Evolutionary conservation across 2,113 vertebrate genomes (phyloP), one percentile per base, ranked within the genome.

Genomic region (Bubo scandiacus): DNA sequence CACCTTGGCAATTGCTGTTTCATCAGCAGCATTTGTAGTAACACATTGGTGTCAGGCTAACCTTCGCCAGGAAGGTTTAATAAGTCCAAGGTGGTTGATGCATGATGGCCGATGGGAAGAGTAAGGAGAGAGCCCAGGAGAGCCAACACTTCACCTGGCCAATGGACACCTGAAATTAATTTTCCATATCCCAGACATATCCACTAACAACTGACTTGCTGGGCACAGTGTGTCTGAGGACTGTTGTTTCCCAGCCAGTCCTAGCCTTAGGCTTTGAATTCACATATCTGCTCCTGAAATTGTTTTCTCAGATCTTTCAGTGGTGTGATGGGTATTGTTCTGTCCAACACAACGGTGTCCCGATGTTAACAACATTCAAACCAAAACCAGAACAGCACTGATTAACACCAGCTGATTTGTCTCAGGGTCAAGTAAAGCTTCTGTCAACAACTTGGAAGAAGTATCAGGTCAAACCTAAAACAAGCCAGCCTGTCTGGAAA

Each of bases 401-500:
- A 97, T 92, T 80, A 97, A 85, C 45, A 62, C 77, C 97, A 94
- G 86, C 78, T 97, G 96, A 95, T 95, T 80, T 92, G 81, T 95
- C 77, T 95, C 92, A 85, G 62, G 86, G 78, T 97, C 91, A 95
- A 92, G 49, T 34, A 91, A 94, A 96, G 9, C 92, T 97, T 61
- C 89, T 95, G 94, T 95, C 96, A 96, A 89, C 94, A 95, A 62
- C 62, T 82, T 51, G 54, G 58, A 80, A 62, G 89, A 81, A 40
- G 36, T 21, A 95, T 62, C 81, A 62, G 49, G 70, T 92, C 91
- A 95, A 96, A 77, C 42, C 49, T 94, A 85, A 95, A 94, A 70
- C 92, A 95, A 95, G 62, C 32, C 72, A 85, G 78, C 36, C 66
- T 94, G 92, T 90, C 94, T 97, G 92, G 95, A 95, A 96, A 96